Evolutionary conservation across 1,140 invertebrate genomes (phyloP).

Genomic region (Philaenus spumarius): DNA sequence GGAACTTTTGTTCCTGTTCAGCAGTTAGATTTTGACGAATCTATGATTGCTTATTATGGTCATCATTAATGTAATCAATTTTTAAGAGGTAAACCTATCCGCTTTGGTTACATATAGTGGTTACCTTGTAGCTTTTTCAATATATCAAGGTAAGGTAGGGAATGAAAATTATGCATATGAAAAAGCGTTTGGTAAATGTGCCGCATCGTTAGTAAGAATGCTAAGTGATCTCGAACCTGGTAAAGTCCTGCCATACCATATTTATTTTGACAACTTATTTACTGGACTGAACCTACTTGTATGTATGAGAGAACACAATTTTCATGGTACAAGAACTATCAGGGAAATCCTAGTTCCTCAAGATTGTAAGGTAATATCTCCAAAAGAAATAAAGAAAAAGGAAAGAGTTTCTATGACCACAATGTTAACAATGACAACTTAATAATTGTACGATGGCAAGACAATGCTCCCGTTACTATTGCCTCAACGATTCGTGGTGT

Average conservation of each 20-base stretch:
- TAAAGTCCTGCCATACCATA: neutral
- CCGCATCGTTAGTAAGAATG: constrained; percentile 2
- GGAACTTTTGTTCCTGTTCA: constrained; percentile 26
- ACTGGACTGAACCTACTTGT: neutral
- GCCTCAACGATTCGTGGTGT: too few species aligned
- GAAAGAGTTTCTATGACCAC: too few species aligned
- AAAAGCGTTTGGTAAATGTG: neutral
- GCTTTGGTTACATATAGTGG: constrained; percentile 4
- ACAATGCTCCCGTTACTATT: constrained; percentile 8
- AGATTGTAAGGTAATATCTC: too few species aligned
- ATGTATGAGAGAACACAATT: too few species aligned
- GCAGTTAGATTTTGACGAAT: constrained; percentile 3
- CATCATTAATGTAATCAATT: constrained; percentile 16
- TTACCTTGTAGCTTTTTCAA: constrained; percentile 14
- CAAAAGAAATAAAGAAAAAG: too few species aligned
- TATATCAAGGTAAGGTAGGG: constrained; percentile 16
- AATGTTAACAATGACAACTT: too few species aligned
- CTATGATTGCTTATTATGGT: too few species aligned
- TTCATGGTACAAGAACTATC: constrained; percentile 4
- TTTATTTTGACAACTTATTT: too few species aligned
- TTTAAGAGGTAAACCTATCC: constrained; percentile 23
- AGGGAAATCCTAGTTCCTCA: too few species aligned
- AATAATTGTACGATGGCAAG: constrained; percentile 6
- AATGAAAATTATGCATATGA: neutral
- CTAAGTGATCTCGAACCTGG: too few species aligned